Evolutionary conservation across 1,140 invertebrate species (phyloP), one percentile per base, ranked within the genome.

Genomic region (Yoshiicerus persimilis): DNA sequence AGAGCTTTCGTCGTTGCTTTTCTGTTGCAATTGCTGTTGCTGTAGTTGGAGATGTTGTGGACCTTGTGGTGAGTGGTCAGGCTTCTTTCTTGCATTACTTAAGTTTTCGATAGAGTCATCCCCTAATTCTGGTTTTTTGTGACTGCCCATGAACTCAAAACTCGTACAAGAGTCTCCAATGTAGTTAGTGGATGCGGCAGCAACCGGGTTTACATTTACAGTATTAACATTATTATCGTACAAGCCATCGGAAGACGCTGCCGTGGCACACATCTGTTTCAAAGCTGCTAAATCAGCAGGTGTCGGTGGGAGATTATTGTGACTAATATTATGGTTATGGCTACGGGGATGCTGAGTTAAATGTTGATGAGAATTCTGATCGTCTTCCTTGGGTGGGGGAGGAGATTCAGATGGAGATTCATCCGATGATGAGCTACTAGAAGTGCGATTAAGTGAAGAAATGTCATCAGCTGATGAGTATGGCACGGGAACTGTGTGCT

Each of bases 391-490:
- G 1, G 94, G 94, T 3, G 95, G 94, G 90, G 94, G 95, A 10
- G 95, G 94, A 4, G 94, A 94, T 13, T 94, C 93, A 80, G 94
- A 93, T 87, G 91, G 92, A 34, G 92, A 92, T 92, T 96, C 96
- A 91, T 96, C 96, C 1, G 96, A 96, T 83, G 96, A 96, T 92
- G 95, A 96, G 66, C 96, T 94, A 91, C 95, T 96, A 3, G 96
- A 96, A 32, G 96, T 96, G 87, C 96, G 94, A 88, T 96, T 96
- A 2, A 96, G 92, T 0, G 96, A 96, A 91, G 95, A 96, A 23
- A 96, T 94, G 92, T 96, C 96, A 92, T 96, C 96, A 2, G 95
- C 96, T 0, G 96, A 96, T 1, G 96, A 96, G 91, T 96, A 95
- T n/a, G 89, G 89, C 36, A 90, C 80, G 6, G 88, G 88, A n/a